Evolutionary conservation across 2,888 invertebrate species (phyloP).

Genomic region (Drepanosiphum platanoidis): DNA sequence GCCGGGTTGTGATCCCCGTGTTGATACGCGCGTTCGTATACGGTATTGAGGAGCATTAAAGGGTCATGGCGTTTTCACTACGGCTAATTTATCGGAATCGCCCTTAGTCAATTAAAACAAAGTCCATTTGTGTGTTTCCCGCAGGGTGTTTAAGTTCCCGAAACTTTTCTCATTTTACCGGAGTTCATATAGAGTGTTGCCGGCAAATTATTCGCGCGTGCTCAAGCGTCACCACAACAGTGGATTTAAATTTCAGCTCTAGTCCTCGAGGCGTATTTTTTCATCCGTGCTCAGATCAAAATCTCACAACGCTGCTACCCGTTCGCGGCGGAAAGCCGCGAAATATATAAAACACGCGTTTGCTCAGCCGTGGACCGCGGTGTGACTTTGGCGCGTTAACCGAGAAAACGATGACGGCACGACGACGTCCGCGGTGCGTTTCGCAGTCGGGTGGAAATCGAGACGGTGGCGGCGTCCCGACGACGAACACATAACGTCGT

Average conservation of each 20-base stretch:
- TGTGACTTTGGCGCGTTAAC: not conserved
- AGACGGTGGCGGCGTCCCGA: no score
- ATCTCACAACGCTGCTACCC: not conserved
- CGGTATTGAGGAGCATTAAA: not conserved
- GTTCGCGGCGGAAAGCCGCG: not conserved
- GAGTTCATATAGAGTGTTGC: not conserved
- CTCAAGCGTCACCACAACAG: conserved; percentile 7
- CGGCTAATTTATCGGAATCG: conserved; percentile 29
- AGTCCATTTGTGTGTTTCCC: conserved; percentile 12
- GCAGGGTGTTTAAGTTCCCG: conserved; percentile 32
- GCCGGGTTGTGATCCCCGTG: not conserved
- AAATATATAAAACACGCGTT: not conserved
- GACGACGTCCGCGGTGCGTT: not conserved
- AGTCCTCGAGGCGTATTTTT: not conserved
- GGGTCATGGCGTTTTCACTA: not conserved
- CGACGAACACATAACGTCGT: no score
- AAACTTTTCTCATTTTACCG: conserved; percentile 45
- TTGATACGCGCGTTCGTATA: not conserved
- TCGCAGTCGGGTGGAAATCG: not conserved
- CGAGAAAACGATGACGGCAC: not conserved
- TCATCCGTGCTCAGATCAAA: conserved; percentile 8
- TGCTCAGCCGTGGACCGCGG: not conserved
- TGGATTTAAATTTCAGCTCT: not conserved
- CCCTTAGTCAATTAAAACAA: conserved; percentile 32
- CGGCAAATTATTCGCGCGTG: conserved; percentile 23